A percentile compares a stretch with the other conserved stretches of the same genome.
phyloP scores from a whole-genome alignment of 2,113 vertebrate species.

The Onychostruthus taczanowskii region DNA sequence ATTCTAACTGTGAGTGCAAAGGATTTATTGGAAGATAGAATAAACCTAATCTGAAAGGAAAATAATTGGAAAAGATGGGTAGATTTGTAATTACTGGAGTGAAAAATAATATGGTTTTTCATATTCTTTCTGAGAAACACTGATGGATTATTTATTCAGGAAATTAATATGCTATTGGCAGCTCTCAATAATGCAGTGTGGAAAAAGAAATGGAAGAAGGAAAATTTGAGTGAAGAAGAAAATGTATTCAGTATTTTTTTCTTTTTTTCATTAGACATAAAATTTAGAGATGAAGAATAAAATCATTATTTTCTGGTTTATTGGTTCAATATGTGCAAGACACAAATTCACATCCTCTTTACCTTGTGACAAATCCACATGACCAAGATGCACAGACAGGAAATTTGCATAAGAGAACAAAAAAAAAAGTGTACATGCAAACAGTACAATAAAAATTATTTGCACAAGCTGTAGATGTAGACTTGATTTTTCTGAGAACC shows the following conservation, averaged over 20 bases:
- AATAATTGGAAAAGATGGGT: not conserved
- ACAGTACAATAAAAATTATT: not conserved
- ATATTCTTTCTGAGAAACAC: not conserved
- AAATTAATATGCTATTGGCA: not conserved
- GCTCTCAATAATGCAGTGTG: not conserved
- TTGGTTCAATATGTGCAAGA: not conserved
- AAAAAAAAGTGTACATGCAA: not conserved
- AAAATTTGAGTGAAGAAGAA: not conserved
- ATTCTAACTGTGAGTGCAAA: not conserved
- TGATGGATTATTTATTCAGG: not conserved
- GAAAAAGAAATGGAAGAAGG: not conserved
- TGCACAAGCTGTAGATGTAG: not conserved
- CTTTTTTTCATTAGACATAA: not conserved
- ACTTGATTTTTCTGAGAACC: not conserved
- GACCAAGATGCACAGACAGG: not conserved
- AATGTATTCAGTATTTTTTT: not conserved
- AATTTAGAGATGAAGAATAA: not conserved
- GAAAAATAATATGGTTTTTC: not conserved
- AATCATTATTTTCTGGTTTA: not conserved
- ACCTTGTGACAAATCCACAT: not conserved
- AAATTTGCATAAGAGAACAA: not conserved
- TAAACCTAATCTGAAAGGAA: conserved; percentile 8
- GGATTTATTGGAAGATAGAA: not conserved
- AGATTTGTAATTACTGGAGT: not conserved
- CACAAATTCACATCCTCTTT: not conserved